Percentiles rank a stretch among this genome's conserved stretches.
These are phyloP conservation scores for Beris chalybata DNA, from an alignment of 2,888 invertebrate species.

Conservation along the genomic window DNA sequence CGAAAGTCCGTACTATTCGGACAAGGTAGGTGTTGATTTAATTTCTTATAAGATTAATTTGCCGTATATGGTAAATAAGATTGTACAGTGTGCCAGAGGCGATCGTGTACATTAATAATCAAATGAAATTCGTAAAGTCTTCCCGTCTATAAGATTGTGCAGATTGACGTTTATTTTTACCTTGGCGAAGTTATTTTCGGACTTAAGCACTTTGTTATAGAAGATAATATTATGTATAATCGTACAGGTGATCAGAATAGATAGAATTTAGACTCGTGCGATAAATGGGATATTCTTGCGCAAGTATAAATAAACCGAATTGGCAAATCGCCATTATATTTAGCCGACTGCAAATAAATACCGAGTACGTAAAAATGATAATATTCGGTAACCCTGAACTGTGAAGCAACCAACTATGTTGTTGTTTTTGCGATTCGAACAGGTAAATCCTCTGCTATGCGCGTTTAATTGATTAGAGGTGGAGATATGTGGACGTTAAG, in stretches of 20 bases:
- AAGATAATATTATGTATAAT: slow-evolving; percentile 3
- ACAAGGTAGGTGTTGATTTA: slow-evolving; percentile 21
- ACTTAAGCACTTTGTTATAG: slow-evolving; percentile 6
- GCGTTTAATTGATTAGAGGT: too few relatives aligned
- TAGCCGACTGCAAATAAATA: neutral
- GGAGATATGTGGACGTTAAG: too few relatives aligned
- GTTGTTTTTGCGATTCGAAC: too few relatives aligned
- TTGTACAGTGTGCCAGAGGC: too few relatives aligned
- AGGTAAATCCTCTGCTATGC: too few relatives aligned
- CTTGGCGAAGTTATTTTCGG: slow-evolving; percentile 17
- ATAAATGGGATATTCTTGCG: neutral
- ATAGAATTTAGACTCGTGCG: slow-evolving; percentile 6
- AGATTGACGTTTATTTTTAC: slow-evolving; percentile 14
- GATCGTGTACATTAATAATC: too few relatives aligned
- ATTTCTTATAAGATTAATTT: neutral
- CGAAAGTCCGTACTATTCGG: slow-evolving; percentile 13
- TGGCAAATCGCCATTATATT: slow-evolving; percentile 21
- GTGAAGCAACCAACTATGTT: neutral
- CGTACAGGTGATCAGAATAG: slow-evolving; percentile 24
- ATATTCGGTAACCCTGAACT: slow-evolving; percentile 16
- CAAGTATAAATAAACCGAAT: slow-evolving; percentile 9
- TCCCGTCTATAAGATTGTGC: neutral
- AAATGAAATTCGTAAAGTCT: neutral
- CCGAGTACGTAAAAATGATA: neutral
- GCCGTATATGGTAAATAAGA: neutral